A percentile compares a stretch with the other conserved stretches of the same genome.
These are phyloP conservation scores for Synanthedon formicaeformis DNA, from an alignment of 2,888 invertebrate species.

Conservation along the genomic window DNA sequence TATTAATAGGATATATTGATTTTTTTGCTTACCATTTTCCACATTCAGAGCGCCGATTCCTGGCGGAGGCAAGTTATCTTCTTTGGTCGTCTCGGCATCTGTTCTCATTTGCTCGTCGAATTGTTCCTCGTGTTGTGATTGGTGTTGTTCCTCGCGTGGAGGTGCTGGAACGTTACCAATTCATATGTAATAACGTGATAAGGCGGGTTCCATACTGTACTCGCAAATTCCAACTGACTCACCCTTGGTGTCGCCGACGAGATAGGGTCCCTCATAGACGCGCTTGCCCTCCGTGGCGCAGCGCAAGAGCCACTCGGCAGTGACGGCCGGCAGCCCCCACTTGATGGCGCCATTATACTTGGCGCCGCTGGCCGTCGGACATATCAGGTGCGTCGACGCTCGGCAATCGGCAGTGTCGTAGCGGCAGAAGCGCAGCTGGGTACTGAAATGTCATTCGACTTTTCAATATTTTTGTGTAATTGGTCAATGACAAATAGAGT, in stretches of 20 bases:
- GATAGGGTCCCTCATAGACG: conserved; percentile 66
- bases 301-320: conserved; percentile 79
- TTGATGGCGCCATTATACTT: conserved; percentile 86
- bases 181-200: too few relatives aligned
- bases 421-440: conserved; percentile 56
- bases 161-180: too few relatives aligned
- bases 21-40: too few relatives aligned
- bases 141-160: too few relatives aligned
- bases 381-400: conserved; percentile 86
- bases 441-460: conserved; percentile 21
- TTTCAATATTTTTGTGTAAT: neutral
- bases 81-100: conserved; percentile 23
- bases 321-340: conserved; percentile 88
- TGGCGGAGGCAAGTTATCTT: conserved; percentile 46
- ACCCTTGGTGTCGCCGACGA: conserved; percentile 73
- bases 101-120: neutral
- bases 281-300: conserved; percentile 72
- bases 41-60: conserved; percentile 9
- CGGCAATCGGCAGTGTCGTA: conserved; percentile 54
- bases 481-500: neutral
- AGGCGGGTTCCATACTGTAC: too few relatives aligned
- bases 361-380: conserved; percentile 78
- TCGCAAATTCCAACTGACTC: neutral
- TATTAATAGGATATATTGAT: too few relatives aligned
- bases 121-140: conserved; percentile 3